Evolutionary conservation across 2,113 vertebrate species (phyloP).

Genomic region (Oncorhynchus clarkii): DNA sequence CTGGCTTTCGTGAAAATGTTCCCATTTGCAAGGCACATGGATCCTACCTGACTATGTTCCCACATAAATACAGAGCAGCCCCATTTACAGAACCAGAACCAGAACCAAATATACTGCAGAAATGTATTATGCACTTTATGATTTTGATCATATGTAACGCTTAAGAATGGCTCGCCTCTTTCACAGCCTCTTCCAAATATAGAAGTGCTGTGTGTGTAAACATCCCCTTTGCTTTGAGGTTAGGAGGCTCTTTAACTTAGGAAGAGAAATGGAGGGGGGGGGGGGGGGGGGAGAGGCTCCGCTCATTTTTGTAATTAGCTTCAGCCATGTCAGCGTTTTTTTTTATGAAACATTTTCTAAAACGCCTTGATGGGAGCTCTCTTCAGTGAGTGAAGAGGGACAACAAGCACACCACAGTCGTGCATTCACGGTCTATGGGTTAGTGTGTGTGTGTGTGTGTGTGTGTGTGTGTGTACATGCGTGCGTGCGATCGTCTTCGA

Average conservation of each 20-base stretch:
- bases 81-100: slow-evolving; percentile 36
- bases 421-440: slow-evolving; percentile 53
- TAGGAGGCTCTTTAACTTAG: slow-evolving; percentile 47
- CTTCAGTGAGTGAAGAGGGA: slow-evolving; percentile 58
- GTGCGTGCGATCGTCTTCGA: slow-evolving; percentile 52
- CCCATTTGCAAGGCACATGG: not conserved
- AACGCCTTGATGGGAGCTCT: slow-evolving; percentile 69
- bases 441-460: slow-evolving; percentile 37
- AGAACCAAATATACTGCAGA: slow-evolving; percentile 56
- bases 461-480: slow-evolving; percentile 56
- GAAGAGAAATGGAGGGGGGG: slow-evolving; percentile 36
- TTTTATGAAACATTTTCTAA: slow-evolving; percentile 82
- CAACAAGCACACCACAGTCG: not conserved
- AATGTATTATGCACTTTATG: slow-evolving; percentile 71
- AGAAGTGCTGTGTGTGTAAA: slow-evolving; percentile 68
- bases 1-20: not conserved
- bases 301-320: slow-evolving; percentile 84
- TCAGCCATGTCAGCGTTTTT: slow-evolving; percentile 84
- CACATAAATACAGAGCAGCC: not conserved
- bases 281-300: slow-evolving; percentile 31
- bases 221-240: slow-evolving; percentile 66
- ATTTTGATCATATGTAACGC: slow-evolving; percentile 53
- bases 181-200: slow-evolving; percentile 60
- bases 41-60: slow-evolving; percentile 21
- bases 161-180: slow-evolving; percentile 37